Evolutionary conservation across 2,888 invertebrate genomes (phyloP), one percentile per base, ranked within the genome.

Genomic region (Chymomyza caudatula): DNA sequence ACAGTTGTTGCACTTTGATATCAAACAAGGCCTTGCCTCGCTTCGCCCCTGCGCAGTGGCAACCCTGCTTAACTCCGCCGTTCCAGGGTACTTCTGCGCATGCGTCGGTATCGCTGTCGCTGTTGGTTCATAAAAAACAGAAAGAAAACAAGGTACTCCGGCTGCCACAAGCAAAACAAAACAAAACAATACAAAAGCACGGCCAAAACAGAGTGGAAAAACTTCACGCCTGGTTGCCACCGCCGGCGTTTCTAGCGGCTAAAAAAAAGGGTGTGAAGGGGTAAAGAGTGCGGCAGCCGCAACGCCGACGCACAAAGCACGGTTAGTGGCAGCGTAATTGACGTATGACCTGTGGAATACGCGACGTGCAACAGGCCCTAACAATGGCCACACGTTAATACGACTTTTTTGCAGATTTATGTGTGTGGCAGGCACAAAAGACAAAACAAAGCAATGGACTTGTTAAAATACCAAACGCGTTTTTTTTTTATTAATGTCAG

Each of bases 151-250:
- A 61, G 51, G 53, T 60, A 60, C 23, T 11, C n/a, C 25, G 25
- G 15, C 49, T 29, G 57, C 58, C 43, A 55, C 51, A 52, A 63
- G 17, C 22, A 19, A 58, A 69, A 63, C 49, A 71, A 69, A 66
- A 61, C 51, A 67, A 70, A 73, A 63, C 56, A 49, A 71, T 65
- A 69, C 58, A 63, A 71, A 79, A 80, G 77, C 78, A 68, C 62
- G 78, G 63, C 71, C 66, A 63, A 81, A 81, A 71, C 69, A 72
- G 74, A 81, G 78, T 76, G 77, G 69, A 73, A 83, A 61, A 83
- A 82, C 81, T 81, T 82, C 67, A 82, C 84, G 81, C 69, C 64
- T 63, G 71, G 78, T 25, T 78, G 76, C 42, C 43, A 56, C 43
- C 52, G 53, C 58, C 42, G 37, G 42, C 23, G 22, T 29, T 22